A percentile compares a stretch with the other conserved stretches of the same genome.
phyloP scores from a whole-genome alignment of 2,113 vertebrate species.

The Daboia siamensis region DNA sequence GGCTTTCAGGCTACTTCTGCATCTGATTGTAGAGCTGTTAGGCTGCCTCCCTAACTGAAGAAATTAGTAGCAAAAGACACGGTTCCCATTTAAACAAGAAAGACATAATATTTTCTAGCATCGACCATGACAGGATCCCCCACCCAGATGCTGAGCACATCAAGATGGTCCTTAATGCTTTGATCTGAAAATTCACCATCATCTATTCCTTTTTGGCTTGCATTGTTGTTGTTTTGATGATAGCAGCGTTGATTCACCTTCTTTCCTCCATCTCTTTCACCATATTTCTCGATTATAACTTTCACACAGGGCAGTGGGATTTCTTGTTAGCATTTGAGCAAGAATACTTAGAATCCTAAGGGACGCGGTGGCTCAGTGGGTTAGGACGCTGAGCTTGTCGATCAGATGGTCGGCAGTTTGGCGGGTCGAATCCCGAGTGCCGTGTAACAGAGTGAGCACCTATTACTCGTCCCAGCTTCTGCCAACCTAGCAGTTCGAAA shows the following conservation, averaged over 20 bases:
- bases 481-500: no score
- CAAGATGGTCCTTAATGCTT: neutral
- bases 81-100: neutral
- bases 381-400: no score
- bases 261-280: neutral
- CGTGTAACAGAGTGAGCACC: no score
- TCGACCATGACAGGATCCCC: neutral
- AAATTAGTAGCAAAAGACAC: neutral
- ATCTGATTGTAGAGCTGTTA: neutral
- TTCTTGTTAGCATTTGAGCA: neutral
- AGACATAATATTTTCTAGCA: neutral
- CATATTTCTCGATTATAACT: neutral
- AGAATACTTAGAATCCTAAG: no score
- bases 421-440: no score
- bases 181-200: neutral
- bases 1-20: neutral
- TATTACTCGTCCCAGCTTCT: no score
- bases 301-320: neutral
- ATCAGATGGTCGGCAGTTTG: no score
- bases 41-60: neutral
- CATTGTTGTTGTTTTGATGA: neutral
- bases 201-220: neutral
- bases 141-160: neutral
- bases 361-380: no score
- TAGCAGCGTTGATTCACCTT: no score